phyloP scores from a whole-genome alignment of 1,140 invertebrate genomes.

The Antheraea mylitta region DNA sequence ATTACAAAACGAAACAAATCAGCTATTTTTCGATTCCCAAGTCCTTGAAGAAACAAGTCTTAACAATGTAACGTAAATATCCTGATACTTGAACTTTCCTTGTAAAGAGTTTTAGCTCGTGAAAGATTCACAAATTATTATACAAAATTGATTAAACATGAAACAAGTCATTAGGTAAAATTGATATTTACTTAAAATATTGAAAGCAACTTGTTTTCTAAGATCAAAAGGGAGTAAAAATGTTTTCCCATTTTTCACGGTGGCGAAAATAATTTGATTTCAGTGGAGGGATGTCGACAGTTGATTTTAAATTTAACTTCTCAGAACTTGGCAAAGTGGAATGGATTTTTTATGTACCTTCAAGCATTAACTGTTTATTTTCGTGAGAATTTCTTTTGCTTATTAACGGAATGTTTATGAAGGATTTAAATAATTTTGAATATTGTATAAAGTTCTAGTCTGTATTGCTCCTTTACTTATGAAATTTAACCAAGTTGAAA shows the following conservation, averaged over 20 bases:
- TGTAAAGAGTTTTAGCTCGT: neutral
- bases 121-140: conserved; percentile 1
- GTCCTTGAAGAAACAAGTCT: no score
- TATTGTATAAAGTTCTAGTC: neutral
- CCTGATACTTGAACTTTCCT: neutral
- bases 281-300: conserved; percentile 53
- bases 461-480: no score
- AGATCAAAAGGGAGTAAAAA: conserved; percentile 58
- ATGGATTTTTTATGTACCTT: conserved; percentile 64
- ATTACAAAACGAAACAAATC: no score
- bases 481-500: no score
- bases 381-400: conserved; percentile 35
- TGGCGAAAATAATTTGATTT: conserved; percentile 70
- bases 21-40: no score
- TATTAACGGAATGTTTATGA: conserved; percentile 24
- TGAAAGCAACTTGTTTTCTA: conserved; percentile 47
- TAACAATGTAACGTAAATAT: neutral
- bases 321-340: conserved; percentile 53
- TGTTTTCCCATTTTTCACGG: conserved; percentile 64
- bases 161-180: conserved; percentile 48
- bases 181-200: conserved; percentile 58
- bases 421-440: neutral
- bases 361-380: conserved; percentile 58
- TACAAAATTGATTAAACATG: conserved; percentile 28
- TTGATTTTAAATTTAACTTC: conserved; percentile 66